These are phyloP conservation scores for Chaenocephalus aceratus DNA, from an alignment of 2,113 vertebrate species.

Conservation along the genomic window DNA sequence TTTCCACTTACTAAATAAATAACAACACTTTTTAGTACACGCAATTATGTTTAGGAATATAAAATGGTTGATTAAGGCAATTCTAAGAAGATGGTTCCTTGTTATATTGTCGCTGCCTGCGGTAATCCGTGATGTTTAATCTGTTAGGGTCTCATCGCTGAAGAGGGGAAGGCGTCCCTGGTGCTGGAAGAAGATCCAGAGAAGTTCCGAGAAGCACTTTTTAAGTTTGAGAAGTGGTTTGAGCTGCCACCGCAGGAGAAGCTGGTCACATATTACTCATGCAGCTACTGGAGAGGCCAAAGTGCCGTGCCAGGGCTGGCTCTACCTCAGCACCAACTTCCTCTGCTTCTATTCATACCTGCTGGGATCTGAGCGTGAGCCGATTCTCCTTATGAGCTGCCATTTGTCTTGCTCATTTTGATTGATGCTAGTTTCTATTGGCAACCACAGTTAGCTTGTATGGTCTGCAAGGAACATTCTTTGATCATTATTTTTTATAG, in stretches of 20 bases:
- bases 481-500: not conserved
- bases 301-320: conserved; percentile 97
- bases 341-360: conserved; percentile 98
- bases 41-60: not conserved
- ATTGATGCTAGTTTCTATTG: conserved; percentile 1
- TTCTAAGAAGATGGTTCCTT: not conserved
- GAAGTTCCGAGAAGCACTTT: conserved; percentile 93
- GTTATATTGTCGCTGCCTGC: not conserved
- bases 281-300: conserved; percentile 98
- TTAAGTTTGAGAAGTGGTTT: conserved; percentile 97
- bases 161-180: conserved; percentile 91
- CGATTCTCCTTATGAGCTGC: not conserved
- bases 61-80: conserved; percentile 1
- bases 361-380: conserved; percentile 93
- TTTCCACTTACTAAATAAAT: not conserved
- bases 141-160: conserved; percentile 94
- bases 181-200: conserved; percentile 94
- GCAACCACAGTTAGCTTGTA: not conserved
- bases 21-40: not conserved
- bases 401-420: conserved; percentile 22
- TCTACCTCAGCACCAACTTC: conserved; percentile 98
- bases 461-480: not conserved
- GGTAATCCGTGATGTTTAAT: not conserved
- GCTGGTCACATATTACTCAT: conserved; percentile 97
- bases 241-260: conserved; percentile 93